Conservation (phyloP, 1,140 invertebrate species). For the Drosophila rhopaloa region DNA sequence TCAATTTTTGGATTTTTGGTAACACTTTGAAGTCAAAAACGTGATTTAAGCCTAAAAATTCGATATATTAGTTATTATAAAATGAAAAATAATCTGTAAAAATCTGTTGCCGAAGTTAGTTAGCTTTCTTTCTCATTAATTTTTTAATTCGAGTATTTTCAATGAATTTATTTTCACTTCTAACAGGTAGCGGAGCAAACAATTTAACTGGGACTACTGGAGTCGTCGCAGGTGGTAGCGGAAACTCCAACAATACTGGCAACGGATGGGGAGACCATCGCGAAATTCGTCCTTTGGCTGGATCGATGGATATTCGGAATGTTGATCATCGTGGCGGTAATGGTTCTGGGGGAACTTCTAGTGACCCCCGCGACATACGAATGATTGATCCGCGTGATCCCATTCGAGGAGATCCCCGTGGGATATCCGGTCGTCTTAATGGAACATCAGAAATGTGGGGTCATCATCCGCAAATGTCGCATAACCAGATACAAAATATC, state of each 20-base stretch:
- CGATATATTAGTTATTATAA: too few species aligned
- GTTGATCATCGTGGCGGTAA: constrained; percentile 73
- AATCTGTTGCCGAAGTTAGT: not conserved
- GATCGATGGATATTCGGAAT: constrained; percentile 65
- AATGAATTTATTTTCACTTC: not conserved
- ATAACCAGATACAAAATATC: constrained; percentile 76
- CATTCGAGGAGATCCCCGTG: constrained; percentile 88
- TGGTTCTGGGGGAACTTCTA: constrained; percentile 85
- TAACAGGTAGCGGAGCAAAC: constrained; percentile 50
- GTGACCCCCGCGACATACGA: constrained; percentile 85
- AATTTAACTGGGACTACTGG: constrained; percentile 43
- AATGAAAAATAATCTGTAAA: too few species aligned
- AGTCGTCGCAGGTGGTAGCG: constrained; percentile 38
- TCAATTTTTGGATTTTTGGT: too few species aligned
- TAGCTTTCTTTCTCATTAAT: not conserved
- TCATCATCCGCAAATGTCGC: constrained; percentile 87
- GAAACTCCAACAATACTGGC: constrained; percentile 52
- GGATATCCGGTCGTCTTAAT: constrained; percentile 87
- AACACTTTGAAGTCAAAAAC: too few species aligned
- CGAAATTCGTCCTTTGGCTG: constrained; percentile 70
- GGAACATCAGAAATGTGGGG: constrained; percentile 91
- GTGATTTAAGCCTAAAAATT: too few species aligned
- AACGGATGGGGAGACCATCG: constrained; percentile 86
- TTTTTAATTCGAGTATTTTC: not conserved
- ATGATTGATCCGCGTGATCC: constrained; percentile 88